phyloP scores from a whole-genome alignment of 1,140 invertebrate species.

The Anthonomus grandis region DNA sequence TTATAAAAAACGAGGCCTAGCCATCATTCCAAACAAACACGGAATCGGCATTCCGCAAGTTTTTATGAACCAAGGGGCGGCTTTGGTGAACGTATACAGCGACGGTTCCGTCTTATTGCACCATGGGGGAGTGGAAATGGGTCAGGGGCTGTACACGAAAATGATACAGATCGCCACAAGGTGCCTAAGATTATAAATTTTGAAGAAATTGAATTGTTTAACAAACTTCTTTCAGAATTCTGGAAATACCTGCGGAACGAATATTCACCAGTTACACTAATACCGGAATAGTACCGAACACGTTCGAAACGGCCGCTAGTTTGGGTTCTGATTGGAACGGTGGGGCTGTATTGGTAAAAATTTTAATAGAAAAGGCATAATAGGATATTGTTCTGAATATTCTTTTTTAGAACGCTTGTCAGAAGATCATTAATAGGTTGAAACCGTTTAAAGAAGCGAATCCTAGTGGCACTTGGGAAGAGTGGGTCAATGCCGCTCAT shows the following conservation, averaged over 20 bases:
- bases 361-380: background rate
- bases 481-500: slow-evolving; percentile 81
- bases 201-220: background rate
- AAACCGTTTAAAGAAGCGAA: slow-evolving; percentile 71
- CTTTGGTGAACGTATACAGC: slow-evolving; percentile 78
- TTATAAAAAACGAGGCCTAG: slow-evolving; percentile 83
- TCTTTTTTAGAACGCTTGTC: slow-evolving; percentile 69
- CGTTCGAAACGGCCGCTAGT: slow-evolving; percentile 87
- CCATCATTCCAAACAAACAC: slow-evolving; percentile 82
- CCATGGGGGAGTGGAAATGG: slow-evolving; percentile 94
- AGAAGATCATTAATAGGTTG: slow-evolving; percentile 70
- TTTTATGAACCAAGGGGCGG: slow-evolving; percentile 84
- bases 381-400: no score
- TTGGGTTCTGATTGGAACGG: slow-evolving; percentile 89
- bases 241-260: slow-evolving; percentile 69
- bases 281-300: slow-evolving; percentile 93
- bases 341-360: slow-evolving; percentile 80
- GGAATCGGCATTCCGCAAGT: slow-evolving; percentile 70
- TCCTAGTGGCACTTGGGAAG: slow-evolving; percentile 77
- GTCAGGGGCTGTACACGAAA: slow-evolving; percentile 93
- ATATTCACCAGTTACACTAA: slow-evolving; percentile 86
- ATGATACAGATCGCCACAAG: slow-evolving; percentile 82
- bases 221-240: slow-evolving; percentile 52
- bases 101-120: slow-evolving; percentile 88
- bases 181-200: background rate